Base-by-base conservation (phyloP, 2,113 vertebrate genomes). In the Hipposideros armiger region DNA sequence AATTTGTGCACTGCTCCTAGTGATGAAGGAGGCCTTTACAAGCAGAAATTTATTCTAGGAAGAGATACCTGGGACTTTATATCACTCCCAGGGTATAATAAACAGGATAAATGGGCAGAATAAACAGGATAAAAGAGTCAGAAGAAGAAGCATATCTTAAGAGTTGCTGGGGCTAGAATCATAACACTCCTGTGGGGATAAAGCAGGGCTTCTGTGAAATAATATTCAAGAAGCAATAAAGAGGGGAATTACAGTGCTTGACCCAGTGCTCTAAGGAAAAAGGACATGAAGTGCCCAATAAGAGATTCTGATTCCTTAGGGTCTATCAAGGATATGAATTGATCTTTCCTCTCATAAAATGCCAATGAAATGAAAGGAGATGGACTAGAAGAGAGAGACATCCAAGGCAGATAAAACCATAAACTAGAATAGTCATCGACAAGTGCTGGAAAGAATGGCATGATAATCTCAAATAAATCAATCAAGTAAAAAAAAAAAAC, bases 181-280 rank as follows among this genome's bases (percentile, higher is more conserved):
- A 11, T 30, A 80, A 60, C 20, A 86, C 4, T 88, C 47, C 45
- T 42, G 40, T 19, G n/a, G 26, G 30, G 11, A 80, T 36, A 92
- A 40, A 67, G 42, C 28, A 86, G 16, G 7, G 32, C 11, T 86
- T 95, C 30, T 60, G 17, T 78, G 42, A 86, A 81, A 86, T 56
- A 54, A 60, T 36, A 90, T 66, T 91, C 26, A 95, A 54, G 64
- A 77, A 64, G 66, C 47, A 92, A 90, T 32, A 47, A 93, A 73
- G 15, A 54, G n/a, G 24, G 28, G 15, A 82, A 72, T 69, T 30
- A 88, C 45, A 54, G 32, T 42, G 19, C 10, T 69, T 70, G 52
- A 70, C n/a, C 15, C 19, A 66, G 42, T 56, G 6, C 11, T 87
- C 52, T 64, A 81, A 62, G 36, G 66, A 74, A 92, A 92, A 93